Conservation (phyloP, 2,888 invertebrate genomes). For the Cephus runcator region DNA sequence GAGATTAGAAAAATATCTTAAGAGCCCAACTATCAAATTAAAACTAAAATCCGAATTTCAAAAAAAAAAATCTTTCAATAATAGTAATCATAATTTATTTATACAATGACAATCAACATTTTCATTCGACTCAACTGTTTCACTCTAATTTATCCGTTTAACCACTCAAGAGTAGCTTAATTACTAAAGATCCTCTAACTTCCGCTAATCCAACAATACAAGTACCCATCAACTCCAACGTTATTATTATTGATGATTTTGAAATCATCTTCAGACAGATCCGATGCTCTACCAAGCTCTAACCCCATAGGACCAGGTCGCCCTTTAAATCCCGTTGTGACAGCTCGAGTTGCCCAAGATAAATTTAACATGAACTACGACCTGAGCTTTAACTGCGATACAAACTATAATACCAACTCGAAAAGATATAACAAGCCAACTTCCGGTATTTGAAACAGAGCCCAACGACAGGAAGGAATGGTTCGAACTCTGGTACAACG, state of each 20-base stretch:
- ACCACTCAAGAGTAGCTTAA: background rate
- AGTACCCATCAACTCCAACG: background rate
- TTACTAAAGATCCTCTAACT: background rate
- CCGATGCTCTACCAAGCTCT: background rate
- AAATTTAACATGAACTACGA: constrained; percentile 5
- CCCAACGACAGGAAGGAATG: constrained; percentile 10
- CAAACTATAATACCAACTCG: constrained; percentile 16
- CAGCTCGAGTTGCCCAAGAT: background rate
- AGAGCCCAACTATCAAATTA: background rate
- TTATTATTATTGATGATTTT: background rate
- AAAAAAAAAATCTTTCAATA: background rate
- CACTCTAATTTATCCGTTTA: background rate
- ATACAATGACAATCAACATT: background rate
- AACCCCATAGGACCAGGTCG: background rate
- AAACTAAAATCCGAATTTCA: background rate
- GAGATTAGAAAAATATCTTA: background rate
- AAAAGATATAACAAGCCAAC: constrained; percentile 6
- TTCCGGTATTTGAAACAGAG: constrained; percentile 6
- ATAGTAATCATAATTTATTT: background rate
- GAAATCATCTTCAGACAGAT: background rate
- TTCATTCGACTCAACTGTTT: background rate
- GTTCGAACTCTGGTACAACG: constrained; percentile 25
- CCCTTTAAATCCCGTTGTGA: background rate
- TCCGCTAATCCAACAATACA: background rate
- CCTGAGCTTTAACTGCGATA: constrained; percentile 1